Conservation (phyloP, 2,888 invertebrate species). For the Chelonus formosanus region DNA sequence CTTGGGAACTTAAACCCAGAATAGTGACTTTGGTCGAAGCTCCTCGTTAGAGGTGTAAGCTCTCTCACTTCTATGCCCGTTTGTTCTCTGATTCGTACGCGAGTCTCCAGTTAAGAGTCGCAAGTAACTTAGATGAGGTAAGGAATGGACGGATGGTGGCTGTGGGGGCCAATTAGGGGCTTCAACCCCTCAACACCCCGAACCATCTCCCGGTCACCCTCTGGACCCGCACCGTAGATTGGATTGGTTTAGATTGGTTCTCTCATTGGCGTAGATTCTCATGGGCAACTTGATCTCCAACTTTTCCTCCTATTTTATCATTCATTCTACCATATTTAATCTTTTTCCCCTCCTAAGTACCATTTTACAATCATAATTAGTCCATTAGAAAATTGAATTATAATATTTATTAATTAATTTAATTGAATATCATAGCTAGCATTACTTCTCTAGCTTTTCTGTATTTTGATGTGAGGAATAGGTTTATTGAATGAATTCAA, state of each 20-base stretch:
- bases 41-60: slow-evolving; percentile 45
- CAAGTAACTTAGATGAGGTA: slow-evolving; percentile 42
- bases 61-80: slow-evolving; percentile 40
- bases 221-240: slow-evolving; percentile 55
- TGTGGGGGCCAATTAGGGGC: slow-evolving; percentile 57
- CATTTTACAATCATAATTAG: too few relatives aligned
- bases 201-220: slow-evolving; percentile 47
- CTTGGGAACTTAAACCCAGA: slow-evolving; percentile 10
- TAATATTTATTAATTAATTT: too few relatives aligned
- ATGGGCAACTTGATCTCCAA: slow-evolving; percentile 31
- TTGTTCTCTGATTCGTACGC: slow-evolving; percentile 47
- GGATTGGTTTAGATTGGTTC: slow-evolving; percentile 57
- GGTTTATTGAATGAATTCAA: too few relatives aligned
- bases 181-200: slow-evolving; percentile 53
- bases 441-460: too few relatives aligned
- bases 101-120: slow-evolving; percentile 49
- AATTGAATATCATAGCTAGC: too few relatives aligned
- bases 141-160: slow-evolving; percentile 49
- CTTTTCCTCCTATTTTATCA: not conserved
- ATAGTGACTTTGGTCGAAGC: slow-evolving; percentile 18
- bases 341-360: too few relatives aligned
- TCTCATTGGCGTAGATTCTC: slow-evolving; percentile 46
- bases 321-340: too few relatives aligned
- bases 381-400: too few relatives aligned
- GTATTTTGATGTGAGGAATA: too few relatives aligned